Base-by-base conservation (phyloP, 2,888 invertebrate genomes). In the Metacarcinus magister region DNA sequence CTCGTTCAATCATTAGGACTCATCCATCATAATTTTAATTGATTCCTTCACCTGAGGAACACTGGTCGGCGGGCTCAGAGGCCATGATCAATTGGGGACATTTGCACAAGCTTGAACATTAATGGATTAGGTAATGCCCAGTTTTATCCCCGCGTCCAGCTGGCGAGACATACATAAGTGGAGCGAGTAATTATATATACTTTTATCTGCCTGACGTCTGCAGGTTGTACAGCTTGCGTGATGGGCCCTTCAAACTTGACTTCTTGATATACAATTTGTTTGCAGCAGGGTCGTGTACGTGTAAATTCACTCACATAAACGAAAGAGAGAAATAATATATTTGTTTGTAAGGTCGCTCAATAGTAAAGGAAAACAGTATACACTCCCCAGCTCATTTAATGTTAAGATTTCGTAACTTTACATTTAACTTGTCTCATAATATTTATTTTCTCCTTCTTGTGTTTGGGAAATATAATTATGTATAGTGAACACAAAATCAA, bases 21-120 rank as follows among this genome's bases (percentile, higher is more conserved):
- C 82, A 82, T 82, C 82, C 82, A 82, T 82, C 82, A 82, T 82
- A 82, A 82, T 82, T 82, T 82, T 82, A 82, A 82, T 82, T 82
- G 82, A 82, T 82, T 82, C 82, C 82, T 82, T 82, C 82, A 82
- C 13, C 32, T 32, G 82, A 32, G 32, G 82, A 82, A 82, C 82
- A 82, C 82, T 13, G 82, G 82, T 23, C 32, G 82, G 32, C 32
- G 32, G 32, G 32, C 82, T 82, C 32, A 28, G 8, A 32, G 82
- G 82, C 82, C 32, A 32, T 32, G 32, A 82, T 82, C 82, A 82
- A 82, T 82, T 82, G 82, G 32, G 16, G 82, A 82, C 82, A 82
- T 82, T 82, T 82, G 32, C 32, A 32, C 82, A 82, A 10, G 32
- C 28, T 32, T 82, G 7, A 32, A 82, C 82, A 82, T 32, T 82